These are phyloP conservation scores for Girardia tigrina DNA, from an alignment of 2,888 invertebrate genomes.

Conservation along the genomic window DNA sequence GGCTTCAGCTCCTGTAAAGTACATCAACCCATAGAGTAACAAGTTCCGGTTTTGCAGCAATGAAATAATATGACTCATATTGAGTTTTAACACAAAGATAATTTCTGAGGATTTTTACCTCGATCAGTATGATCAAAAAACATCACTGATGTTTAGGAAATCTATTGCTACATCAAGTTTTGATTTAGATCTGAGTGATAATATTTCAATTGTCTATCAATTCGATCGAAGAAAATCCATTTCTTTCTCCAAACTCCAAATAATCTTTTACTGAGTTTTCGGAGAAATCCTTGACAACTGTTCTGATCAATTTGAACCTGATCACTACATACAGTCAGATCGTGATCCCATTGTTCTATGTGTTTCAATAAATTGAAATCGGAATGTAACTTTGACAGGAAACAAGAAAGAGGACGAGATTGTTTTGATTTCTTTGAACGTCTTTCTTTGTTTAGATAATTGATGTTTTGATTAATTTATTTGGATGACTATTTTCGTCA, in stretches of 20 bases:
- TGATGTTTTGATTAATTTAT: not conserved
- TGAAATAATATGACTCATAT: not conserved
- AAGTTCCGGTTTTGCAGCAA: conserved; percentile 2
- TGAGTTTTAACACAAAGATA: conserved; percentile 15
- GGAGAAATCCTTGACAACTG: not conserved
- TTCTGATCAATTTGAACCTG: conserved; percentile 5
- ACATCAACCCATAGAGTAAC: not conserved
- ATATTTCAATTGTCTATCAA: not conserved
- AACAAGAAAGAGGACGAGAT: not conserved
- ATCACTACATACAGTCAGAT: not conserved
- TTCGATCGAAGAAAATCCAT: not conserved
- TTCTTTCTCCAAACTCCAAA: conserved; percentile 16
- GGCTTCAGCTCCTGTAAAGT: not conserved
- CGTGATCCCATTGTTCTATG: not conserved
- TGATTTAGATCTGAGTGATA: not conserved
- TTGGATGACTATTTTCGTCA: not conserved
- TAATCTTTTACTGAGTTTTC: not conserved
- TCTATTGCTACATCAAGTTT: not conserved
- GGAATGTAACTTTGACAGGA: conserved; percentile 39
- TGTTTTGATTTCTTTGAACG: not conserved
- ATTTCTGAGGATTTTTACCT: not conserved
- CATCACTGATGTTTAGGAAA: conserved; percentile 8
- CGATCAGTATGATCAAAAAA: not conserved
- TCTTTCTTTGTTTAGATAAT: not conserved
- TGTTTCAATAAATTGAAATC: conserved; percentile 7